A percentile compares a stretch with the other conserved stretches of the same genome.
Conservation (phyloP, 2,113 vertebrate genomes). For the Glareola pratincola region DNA sequence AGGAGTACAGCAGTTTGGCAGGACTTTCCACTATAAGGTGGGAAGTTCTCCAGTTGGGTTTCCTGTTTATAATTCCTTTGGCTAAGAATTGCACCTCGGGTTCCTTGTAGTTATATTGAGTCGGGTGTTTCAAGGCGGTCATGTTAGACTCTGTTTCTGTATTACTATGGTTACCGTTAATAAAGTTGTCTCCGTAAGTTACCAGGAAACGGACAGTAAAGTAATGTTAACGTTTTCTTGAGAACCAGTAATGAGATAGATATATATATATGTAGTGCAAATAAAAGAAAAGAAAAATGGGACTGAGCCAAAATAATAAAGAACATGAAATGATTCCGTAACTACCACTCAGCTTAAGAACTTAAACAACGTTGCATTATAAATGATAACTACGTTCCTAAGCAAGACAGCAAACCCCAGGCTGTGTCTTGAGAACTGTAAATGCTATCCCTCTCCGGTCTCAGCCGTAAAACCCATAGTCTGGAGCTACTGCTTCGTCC, state of each 20-base stretch:
- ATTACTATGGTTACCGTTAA: neutral
- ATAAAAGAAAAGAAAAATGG: neutral
- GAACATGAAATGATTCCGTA: neutral
- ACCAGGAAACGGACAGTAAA: neutral
- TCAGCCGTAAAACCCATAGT: neutral
- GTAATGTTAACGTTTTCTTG: neutral
- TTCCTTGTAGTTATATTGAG: neutral
- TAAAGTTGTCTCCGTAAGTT: neutral
- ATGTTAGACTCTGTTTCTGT: neutral
- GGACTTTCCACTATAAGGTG: neutral
- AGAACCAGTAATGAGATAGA: neutral
- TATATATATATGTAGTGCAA: neutral
- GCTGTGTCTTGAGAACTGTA: neutral
- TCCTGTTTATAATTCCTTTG: neutral
- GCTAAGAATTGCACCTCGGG: neutral
- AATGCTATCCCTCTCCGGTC: neutral
- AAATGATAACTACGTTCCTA: neutral
- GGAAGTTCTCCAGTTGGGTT: neutral
- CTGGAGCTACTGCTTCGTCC: neutral
- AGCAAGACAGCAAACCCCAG: neutral
- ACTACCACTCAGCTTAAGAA: neutral
- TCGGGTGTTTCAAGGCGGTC: neutral
- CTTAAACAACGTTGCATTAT: neutral
- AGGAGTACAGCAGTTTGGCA: neutral
- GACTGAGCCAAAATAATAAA: neutral